A percentile compares a stretch with the other conserved stretches of the same genome.
Evolutionary conservation across 2,113 vertebrate genomes (phyloP).

Genomic region (Rana temporaria): DNA sequence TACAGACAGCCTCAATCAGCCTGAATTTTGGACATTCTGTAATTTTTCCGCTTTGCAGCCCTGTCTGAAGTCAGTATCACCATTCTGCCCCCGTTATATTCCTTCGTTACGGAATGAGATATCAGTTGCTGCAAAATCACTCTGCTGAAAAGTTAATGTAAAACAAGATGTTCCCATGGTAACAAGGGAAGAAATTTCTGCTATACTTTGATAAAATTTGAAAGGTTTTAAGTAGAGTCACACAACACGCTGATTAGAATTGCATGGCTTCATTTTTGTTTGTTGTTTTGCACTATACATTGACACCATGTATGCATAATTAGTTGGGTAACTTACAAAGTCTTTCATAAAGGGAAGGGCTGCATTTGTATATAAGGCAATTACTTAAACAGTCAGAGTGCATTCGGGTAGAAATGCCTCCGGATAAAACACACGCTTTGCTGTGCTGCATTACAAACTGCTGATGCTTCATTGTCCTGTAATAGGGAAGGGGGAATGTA

Average conservation of each 20-base stretch:
- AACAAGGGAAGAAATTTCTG: slow-evolving; percentile 12
- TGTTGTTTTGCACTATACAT: neutral
- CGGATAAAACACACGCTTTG: neutral
- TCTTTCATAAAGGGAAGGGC: neutral
- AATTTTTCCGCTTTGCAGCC: neutral
- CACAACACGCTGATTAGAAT: slow-evolving; percentile 18
- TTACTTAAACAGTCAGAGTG: slow-evolving; percentile 24
- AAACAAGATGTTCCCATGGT: slow-evolving; percentile 36
- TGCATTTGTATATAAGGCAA: slow-evolving; percentile 4
- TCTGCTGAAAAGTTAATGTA: neutral
- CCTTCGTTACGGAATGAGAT: neutral
- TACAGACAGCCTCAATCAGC: no score
- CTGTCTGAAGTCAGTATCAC: neutral
- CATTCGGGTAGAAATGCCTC: slow-evolving; percentile 6
- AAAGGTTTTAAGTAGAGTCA: neutral
- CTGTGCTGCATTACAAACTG: neutral
- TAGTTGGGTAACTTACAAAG: slow-evolving; percentile 4
- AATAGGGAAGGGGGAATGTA: neutral
- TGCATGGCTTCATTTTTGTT: slow-evolving; percentile 26
- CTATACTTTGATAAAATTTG: neutral
- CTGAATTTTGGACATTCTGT: neutral
- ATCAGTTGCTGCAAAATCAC: neutral
- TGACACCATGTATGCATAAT: slow-evolving; percentile 7
- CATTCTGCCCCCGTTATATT: neutral
- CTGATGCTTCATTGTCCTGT: neutral